Conservation (phyloP, 2,888 invertebrate genomes). For the Erebia aethiops region DNA sequence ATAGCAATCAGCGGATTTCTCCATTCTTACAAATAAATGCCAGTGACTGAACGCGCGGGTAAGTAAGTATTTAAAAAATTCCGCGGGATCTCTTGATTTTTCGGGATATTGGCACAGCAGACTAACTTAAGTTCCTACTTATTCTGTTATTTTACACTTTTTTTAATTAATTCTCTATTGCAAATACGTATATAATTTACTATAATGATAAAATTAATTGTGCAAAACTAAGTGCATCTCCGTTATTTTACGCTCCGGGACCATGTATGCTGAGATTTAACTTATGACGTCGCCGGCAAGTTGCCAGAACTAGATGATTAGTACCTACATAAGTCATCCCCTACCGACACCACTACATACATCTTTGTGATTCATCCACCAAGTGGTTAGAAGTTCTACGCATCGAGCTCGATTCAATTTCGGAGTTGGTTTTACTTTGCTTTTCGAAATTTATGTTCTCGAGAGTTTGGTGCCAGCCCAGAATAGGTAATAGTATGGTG, state of each 20-base stretch:
- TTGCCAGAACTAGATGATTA: constrained; percentile 65
- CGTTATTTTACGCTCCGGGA: constrained; percentile 56
- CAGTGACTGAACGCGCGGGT: too few species aligned
- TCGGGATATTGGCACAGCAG: neutral
- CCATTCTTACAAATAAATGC: too few species aligned
- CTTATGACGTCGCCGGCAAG: constrained; percentile 65
- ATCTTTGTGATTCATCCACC: constrained; percentile 41
- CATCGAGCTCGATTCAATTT: constrained; percentile 58
- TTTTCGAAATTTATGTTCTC: constrained; percentile 72
- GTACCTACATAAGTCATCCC: constrained; percentile 57
- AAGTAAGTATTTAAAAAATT: neutral
- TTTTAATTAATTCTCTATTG: too few species aligned
- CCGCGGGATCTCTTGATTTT: neutral
- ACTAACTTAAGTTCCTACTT: neutral
- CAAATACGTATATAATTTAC: too few species aligned
- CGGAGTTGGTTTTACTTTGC: constrained; percentile 54
- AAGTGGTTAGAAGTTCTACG: constrained; percentile 41
- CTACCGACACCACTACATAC: constrained; percentile 47
- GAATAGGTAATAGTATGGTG: too few species aligned
- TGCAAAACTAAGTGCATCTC: constrained; percentile 26
- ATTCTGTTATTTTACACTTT: too few species aligned
- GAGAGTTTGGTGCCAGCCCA: constrained; percentile 57
- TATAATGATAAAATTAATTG: constrained; percentile 16
- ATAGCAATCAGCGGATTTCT: too few species aligned
- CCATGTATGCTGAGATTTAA: constrained; percentile 65